phyloP scores from a whole-genome alignment of 2,113 vertebrate genomes.

The Corvus hawaiiensis region DNA sequence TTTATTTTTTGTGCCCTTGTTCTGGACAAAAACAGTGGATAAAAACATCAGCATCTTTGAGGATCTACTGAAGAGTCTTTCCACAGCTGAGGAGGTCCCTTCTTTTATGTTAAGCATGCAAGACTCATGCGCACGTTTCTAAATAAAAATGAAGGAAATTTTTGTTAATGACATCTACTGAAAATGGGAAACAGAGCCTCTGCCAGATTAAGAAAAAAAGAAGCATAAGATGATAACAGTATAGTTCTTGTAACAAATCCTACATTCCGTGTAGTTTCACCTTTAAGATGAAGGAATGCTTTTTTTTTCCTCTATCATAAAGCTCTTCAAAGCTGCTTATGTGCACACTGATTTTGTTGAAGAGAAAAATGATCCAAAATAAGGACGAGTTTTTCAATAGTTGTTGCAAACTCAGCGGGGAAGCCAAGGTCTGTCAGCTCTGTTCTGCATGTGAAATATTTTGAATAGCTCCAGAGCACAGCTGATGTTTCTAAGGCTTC shows the following conservation, averaged over 20 bases:
- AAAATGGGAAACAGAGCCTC: not conserved
- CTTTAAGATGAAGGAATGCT: not conserved
- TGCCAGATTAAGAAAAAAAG: not conserved
- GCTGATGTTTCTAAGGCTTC: conserved; percentile 15
- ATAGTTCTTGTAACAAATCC: not conserved
- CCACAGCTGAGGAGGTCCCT: not conserved
- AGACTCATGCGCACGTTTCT: not conserved
- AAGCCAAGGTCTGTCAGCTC: conserved; percentile 1
- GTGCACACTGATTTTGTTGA: not conserved
- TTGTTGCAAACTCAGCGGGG: not conserved
- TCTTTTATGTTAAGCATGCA: not conserved
- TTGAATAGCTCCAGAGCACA: not conserved
- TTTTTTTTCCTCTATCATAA: not conserved
- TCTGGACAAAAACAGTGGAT: not conserved
- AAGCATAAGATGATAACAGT: not conserved
- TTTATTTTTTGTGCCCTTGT: not conserved
- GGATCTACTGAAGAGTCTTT: not conserved
- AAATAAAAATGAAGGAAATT: not conserved
- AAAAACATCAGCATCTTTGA: not conserved
- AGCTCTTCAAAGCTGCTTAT: not conserved
- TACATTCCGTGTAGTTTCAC: not conserved
- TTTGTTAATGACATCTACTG: not conserved
- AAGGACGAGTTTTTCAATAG: not conserved
- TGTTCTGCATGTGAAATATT: conserved; percentile 18
- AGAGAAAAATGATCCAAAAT: not conserved